Conservation (phyloP, 2,888 invertebrate species). For the Drosophila pullipes region DNA sequence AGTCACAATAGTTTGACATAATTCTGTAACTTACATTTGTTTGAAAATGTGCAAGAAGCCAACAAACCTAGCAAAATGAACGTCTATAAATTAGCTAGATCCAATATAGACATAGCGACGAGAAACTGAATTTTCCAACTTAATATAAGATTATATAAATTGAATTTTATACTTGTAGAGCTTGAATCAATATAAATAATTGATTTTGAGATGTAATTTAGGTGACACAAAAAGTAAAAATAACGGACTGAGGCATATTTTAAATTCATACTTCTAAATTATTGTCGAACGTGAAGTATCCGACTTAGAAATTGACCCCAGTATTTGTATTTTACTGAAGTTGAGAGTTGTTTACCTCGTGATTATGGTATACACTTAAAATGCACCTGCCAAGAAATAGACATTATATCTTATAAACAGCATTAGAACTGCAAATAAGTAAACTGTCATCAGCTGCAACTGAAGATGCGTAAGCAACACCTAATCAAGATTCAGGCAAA, state of each 20-base stretch:
- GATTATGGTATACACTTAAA: background rate
- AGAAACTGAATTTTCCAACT: no score
- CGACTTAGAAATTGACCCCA: background rate
- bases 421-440: constrained; percentile 10
- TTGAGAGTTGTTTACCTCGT: background rate
- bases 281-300: background rate
- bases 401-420: background rate
- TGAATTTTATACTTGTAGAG: background rate
- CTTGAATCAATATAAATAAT: background rate
- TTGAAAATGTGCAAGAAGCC: background rate
- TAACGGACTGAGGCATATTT: background rate
- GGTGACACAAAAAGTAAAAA: background rate
- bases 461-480: constrained; percentile 72
- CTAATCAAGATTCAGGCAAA: constrained; percentile 71
- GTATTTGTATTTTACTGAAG: background rate
- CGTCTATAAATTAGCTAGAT: background rate
- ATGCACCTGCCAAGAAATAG: background rate
- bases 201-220: background rate
- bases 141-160: background rate
- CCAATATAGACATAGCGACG: background rate
- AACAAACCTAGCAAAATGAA: background rate
- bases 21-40: background rate
- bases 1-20: background rate
- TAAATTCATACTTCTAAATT: background rate
- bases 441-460: constrained; percentile 24